Percentiles rank a stretch among this genome's conserved stretches.
phyloP scores from a whole-genome alignment of 53 echinoderm and acorn worm genomes.

The Echinometra lucunter region DNA sequence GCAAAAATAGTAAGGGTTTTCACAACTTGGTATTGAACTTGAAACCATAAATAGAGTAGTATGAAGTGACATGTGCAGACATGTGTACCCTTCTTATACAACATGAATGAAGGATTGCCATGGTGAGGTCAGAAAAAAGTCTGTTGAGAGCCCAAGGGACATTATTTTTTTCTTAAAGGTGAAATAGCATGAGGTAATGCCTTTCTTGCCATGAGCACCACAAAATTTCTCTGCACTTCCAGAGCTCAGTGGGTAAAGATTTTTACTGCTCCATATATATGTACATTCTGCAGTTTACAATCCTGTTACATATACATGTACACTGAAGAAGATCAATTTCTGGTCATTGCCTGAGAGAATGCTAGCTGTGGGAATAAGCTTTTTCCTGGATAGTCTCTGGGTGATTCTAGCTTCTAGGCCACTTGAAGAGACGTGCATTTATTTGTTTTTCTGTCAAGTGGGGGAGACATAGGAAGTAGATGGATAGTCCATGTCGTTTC shows the following conservation, averaged over 20 bases:
- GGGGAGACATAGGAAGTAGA: slow-evolving; percentile 49
- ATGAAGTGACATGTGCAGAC: background rate
- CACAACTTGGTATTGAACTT: background rate
- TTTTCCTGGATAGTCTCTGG: background rate
- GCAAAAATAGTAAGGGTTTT: background rate
- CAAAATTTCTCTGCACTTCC: background rate
- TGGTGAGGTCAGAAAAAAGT: background rate
- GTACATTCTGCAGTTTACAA: background rate
- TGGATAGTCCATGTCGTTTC: slow-evolving; percentile 24
- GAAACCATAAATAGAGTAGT: background rate
- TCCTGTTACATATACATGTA: background rate
- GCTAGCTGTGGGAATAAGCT: background rate
- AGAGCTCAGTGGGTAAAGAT: background rate
- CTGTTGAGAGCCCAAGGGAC: background rate
- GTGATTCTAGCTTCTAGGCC: slow-evolving; percentile 48
- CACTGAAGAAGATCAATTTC: background rate
- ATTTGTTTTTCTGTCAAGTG: slow-evolving; percentile 55
- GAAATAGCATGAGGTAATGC: background rate
- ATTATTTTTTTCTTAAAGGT: background rate
- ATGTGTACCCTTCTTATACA: background rate
- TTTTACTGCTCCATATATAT: background rate
- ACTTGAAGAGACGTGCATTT: slow-evolving; percentile 50
- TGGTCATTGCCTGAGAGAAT: background rate
- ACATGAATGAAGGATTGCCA: background rate
- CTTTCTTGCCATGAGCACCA: background rate